These are phyloP conservation scores for Hydrolagus affinis DNA, from an alignment of 2,113 vertebrate species.

Conservation along the genomic window DNA sequence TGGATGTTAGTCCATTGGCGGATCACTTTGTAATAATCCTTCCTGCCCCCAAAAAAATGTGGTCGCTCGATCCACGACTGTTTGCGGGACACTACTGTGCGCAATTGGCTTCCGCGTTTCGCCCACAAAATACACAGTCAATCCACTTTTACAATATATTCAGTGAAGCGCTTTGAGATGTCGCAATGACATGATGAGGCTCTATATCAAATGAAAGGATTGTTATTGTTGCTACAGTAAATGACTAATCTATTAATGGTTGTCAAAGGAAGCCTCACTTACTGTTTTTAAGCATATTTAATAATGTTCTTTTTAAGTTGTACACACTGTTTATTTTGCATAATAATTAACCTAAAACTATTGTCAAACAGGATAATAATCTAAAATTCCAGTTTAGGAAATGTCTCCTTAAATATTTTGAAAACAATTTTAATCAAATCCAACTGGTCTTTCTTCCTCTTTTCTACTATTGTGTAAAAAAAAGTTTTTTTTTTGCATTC, in stretches of 20 bases:
- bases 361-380: not conserved
- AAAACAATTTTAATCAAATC: not conserved
- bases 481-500: not conserved
- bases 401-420: slow-evolving; percentile 7
- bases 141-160: too few relatives aligned
- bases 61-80: too few relatives aligned
- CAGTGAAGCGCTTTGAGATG: too few relatives aligned
- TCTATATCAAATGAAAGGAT: too few relatives aligned
- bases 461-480: not conserved
- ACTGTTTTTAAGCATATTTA: slow-evolving; percentile 28
- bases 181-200: too few relatives aligned
- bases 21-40: too few relatives aligned
- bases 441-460: not conserved
- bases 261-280: not conserved
- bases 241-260: slow-evolving; percentile 10
- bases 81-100: too few relatives aligned
- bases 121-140: too few relatives aligned
- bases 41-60: too few relatives aligned
- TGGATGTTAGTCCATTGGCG: too few relatives aligned
- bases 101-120: too few relatives aligned
- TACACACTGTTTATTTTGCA: slow-evolving; percentile 4
- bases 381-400: not conserved
- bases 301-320: slow-evolving; percentile 20
- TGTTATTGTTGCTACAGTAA: too few relatives aligned
- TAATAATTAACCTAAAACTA: not conserved